Percentiles rank a stretch among this genome's conserved stretches.
Conservation (phyloP, 2,113 vertebrate species). For the Microtus oregoni region DNA sequence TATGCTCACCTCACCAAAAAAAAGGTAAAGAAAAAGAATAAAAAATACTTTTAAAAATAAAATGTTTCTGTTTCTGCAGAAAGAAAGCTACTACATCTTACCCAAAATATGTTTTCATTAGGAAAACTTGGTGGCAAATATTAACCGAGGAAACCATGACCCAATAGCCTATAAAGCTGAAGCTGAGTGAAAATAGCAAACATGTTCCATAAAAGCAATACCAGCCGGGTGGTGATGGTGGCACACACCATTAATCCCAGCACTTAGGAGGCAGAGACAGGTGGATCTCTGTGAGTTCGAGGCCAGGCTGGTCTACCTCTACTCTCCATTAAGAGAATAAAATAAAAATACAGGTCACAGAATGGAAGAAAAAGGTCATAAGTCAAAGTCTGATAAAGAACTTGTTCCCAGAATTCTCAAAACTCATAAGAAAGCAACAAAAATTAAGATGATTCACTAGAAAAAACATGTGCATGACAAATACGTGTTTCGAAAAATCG, state of each 20-base stretch:
- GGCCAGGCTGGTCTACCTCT: background rate
- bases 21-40: background rate
- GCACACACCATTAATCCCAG: no score
- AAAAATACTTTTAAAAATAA: constrained; percentile 1
- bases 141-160: background rate
- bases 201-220: background rate
- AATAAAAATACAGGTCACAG: background rate
- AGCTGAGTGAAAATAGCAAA: background rate
- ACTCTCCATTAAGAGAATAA: background rate
- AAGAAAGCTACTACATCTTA: background rate
- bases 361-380: background rate
- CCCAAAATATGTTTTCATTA: background rate
- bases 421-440: background rate
- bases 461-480: background rate
- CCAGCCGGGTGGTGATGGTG: background rate
- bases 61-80: background rate
- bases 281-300: no score
- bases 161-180: background rate
- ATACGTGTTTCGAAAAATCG: background rate
- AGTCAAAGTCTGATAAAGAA: background rate
- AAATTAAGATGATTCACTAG: background rate
- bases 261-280: no score
- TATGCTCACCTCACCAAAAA: background rate
- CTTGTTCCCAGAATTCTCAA: background rate
- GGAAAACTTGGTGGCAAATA: background rate